These are phyloP conservation scores for Melanotus villosus DNA, from an alignment of 2,888 invertebrate species.

Conservation along the genomic window DNA sequence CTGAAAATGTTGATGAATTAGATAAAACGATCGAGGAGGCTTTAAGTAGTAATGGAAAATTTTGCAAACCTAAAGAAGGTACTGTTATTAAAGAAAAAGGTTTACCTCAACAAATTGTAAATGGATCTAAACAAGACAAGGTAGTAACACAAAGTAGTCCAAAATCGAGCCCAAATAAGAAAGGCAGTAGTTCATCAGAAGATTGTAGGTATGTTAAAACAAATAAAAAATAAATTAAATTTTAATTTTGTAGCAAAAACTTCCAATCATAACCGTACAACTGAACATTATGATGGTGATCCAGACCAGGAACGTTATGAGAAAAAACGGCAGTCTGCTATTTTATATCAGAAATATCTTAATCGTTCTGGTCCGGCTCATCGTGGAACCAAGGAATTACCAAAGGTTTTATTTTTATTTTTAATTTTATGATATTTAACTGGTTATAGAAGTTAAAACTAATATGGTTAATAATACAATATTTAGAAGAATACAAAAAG, in stretches of 20 bases:
- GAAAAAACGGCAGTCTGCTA: slow-evolving; percentile 75
- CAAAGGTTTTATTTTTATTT: too few species aligned
- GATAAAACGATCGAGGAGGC: slow-evolving; percentile 59
- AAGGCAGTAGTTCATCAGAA: slow-evolving; percentile 14
- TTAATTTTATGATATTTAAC: too few species aligned
- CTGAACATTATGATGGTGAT: slow-evolving; percentile 64
- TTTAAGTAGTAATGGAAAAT: slow-evolving; percentile 10
- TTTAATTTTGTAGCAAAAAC: slow-evolving; percentile 59
- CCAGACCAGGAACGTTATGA: slow-evolving; percentile 80
- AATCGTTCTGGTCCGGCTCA: slow-evolving; percentile 85
- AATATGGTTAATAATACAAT: too few species aligned
- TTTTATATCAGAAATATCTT: slow-evolving; percentile 82
- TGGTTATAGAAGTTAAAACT: too few species aligned
- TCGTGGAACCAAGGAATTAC: slow-evolving; percentile 87
- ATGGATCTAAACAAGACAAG: background rate
- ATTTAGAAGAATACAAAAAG: too few species aligned
- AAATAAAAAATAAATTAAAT: too few species aligned
- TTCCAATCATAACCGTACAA: slow-evolving; percentile 57
- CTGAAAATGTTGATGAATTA: slow-evolving; percentile 58
- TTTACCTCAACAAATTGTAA: background rate
- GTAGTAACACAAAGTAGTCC: too few species aligned
- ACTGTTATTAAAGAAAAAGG: slow-evolving; percentile 37
- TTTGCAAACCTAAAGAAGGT: background rate
- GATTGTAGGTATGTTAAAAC: slow-evolving; percentile 16
- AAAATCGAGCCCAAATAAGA: slow-evolving; percentile 1